These are phyloP conservation scores for Drosophila neutralis DNA, from an alignment of 2,888 invertebrate species.

Conservation along the genomic window DNA sequence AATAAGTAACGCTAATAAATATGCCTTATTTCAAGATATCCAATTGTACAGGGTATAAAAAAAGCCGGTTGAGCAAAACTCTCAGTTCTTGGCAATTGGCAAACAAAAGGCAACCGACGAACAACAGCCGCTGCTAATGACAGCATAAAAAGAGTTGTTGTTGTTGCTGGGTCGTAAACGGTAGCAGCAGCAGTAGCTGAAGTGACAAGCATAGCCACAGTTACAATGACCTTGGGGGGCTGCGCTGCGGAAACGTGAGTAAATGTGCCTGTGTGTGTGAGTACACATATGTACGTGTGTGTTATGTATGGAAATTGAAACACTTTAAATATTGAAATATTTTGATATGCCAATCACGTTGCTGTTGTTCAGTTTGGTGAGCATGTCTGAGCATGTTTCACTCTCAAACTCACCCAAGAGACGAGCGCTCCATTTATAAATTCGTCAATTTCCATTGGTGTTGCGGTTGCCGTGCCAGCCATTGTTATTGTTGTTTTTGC, in stretches of 20 bases:
- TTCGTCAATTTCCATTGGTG: slow-evolving; percentile 91
- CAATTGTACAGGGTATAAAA: slow-evolving; percentile 33
- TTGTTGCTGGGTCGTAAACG: slow-evolving; percentile 49
- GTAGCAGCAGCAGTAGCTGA: slow-evolving; percentile 25
- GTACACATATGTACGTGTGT: slow-evolving; percentile 8
- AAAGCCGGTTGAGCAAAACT: slow-evolving; percentile 44
- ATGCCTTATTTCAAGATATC: not conserved
- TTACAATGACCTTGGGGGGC: slow-evolving; percentile 73
- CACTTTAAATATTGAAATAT: slow-evolving; percentile 48
- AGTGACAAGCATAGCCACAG: slow-evolving; percentile 43
- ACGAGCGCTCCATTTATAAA: slow-evolving; percentile 93
- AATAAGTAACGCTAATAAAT: not conserved
- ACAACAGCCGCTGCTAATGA: slow-evolving; percentile 48
- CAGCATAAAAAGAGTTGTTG: slow-evolving; percentile 47
- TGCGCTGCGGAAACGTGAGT: slow-evolving; percentile 39
- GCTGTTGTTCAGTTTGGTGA: slow-evolving; percentile 35
- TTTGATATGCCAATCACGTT: slow-evolving; percentile 66
- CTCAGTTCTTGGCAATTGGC: slow-evolving; percentile 32
- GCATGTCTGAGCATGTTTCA: slow-evolving; percentile 64
- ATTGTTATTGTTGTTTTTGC: slow-evolving; percentile 59
- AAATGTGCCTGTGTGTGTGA: slow-evolving; percentile 14
- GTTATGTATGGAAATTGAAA: slow-evolving; percentile 56
- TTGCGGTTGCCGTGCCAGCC: slow-evolving; percentile 81
- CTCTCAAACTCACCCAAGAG: slow-evolving; percentile 90
- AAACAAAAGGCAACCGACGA: slow-evolving; percentile 40